Percentiles rank a stretch among this genome's conserved stretches.
phyloP scores from a whole-genome alignment of 2,888 invertebrate species.

The Drosophila eohydei region DNA sequence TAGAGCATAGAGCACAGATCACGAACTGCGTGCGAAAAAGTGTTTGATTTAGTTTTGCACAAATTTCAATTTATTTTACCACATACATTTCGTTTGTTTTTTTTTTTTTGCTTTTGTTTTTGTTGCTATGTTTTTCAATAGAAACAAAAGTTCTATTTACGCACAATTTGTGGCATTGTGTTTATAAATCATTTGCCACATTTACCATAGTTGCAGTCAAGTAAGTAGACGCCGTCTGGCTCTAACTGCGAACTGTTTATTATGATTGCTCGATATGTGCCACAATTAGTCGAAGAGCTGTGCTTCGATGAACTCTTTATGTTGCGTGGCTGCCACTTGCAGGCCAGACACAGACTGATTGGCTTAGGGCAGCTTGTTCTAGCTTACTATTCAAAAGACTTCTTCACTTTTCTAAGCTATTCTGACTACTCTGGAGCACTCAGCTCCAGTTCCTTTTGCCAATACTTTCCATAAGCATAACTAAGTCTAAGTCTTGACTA shows the following conservation, averaged over 20 bases:
- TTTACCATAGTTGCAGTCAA: conserved; percentile 8
- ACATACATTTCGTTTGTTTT: neutral
- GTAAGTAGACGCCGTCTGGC: conserved; percentile 6
- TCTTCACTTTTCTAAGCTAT: too few relatives aligned
- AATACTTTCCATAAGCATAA: neutral
- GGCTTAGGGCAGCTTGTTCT: too few relatives aligned
- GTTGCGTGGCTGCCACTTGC: too few relatives aligned
- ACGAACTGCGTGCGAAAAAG: conserved; percentile 1
- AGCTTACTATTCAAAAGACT: too few relatives aligned
- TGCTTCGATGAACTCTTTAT: too few relatives aligned
- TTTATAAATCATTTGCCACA: conserved; percentile 1
- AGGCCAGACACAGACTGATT: too few relatives aligned
- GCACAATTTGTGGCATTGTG: conserved; percentile 5
- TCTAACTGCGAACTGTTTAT: conserved; percentile 7
- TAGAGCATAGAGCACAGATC: neutral
- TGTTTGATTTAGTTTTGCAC: conserved; percentile 1
- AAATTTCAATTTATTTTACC: neutral
- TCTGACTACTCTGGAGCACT: too few relatives aligned
- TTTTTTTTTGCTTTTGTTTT: neutral
- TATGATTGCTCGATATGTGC: neutral
- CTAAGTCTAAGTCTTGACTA: neutral
- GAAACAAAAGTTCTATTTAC: neutral
- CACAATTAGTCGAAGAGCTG: neutral
- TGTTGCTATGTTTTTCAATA: neutral
- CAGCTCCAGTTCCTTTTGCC: too few relatives aligned